Conservation (phyloP, 2,888 invertebrate species). For the Pycnomerus fuliginosus region DNA sequence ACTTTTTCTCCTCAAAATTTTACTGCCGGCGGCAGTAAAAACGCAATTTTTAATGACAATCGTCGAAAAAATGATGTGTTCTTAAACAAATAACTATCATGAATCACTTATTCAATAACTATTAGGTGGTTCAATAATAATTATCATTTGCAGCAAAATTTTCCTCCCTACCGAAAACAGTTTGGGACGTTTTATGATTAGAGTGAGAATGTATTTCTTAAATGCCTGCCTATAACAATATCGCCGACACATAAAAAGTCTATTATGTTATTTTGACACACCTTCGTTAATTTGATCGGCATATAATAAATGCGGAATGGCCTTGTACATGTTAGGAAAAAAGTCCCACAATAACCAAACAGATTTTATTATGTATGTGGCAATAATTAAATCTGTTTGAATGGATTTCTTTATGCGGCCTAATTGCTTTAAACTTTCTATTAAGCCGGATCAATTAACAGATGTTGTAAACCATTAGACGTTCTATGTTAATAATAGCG, state of each 20-base stretch:
- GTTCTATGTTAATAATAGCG: conserved; percentile 21
- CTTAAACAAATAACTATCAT: too few relatives aligned
- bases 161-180: too few relatives aligned
- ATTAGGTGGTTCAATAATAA: too few relatives aligned
- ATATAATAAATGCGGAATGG: conserved; percentile 12
- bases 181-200: too few relatives aligned
- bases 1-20: too few relatives aligned
- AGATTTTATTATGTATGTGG: conserved; percentile 18
- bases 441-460: conserved; percentile 23
- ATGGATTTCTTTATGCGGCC: conserved; percentile 20
- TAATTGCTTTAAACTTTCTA: conserved; percentile 26
- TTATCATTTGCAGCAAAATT: too few relatives aligned
- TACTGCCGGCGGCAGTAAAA: too few relatives aligned
- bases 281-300: conserved; percentile 18
- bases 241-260: conserved; percentile 8
- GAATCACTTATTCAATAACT: too few relatives aligned
- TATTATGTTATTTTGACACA: conserved; percentile 19
- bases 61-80: too few relatives aligned
- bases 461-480: conserved; percentile 24
- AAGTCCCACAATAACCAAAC: conserved; percentile 17
- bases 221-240: too few relatives aligned
- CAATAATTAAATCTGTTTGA: conserved; percentile 21
- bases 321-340: conserved; percentile 15
- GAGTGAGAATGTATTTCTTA: too few relatives aligned
- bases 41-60: too few relatives aligned